Percentiles rank a stretch among this genome's conserved stretches.
Evolutionary conservation across 2,113 vertebrate genomes (phyloP).

Genomic region (Anseranas semipalmata): DNA sequence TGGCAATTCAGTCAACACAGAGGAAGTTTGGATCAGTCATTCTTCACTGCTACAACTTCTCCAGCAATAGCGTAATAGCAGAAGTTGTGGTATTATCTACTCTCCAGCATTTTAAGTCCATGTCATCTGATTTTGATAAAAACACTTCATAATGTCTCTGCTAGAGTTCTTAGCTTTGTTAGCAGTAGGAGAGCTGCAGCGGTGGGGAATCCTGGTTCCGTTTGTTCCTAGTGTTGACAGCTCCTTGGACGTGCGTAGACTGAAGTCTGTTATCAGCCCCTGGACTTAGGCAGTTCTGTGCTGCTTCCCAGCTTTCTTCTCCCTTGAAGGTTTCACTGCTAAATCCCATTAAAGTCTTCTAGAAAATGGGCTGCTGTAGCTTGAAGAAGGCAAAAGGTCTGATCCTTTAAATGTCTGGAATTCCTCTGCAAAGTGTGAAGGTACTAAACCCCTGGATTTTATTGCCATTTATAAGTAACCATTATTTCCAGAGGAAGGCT

Average conservation of each 20-base stretch:
- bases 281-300: background rate
- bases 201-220: background rate
- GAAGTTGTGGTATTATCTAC: conserved; percentile 10
- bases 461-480: background rate
- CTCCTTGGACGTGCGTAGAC: background rate
- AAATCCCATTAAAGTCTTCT: background rate
- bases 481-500: background rate
- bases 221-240: conserved; percentile 47
- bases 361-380: background rate
- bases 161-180: background rate
- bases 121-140: conserved; percentile 61
- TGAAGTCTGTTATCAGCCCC: conserved; percentile 41
- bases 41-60: background rate
- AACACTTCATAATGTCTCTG: background rate
- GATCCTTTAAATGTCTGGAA: background rate
- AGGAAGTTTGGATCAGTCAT: background rate
- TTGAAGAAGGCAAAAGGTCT: background rate
- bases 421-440: background rate
- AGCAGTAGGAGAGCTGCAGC: background rate
- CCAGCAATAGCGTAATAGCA: background rate
- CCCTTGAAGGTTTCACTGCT: background rate
- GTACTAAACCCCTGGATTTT: background rate
- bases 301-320: conserved; percentile 37
- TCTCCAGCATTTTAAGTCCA: conserved; percentile 15
- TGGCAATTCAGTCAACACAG: background rate